phyloP scores from a whole-genome alignment of 2,888 invertebrate genomes.

The Leptinotarsa peninsularis region DNA sequence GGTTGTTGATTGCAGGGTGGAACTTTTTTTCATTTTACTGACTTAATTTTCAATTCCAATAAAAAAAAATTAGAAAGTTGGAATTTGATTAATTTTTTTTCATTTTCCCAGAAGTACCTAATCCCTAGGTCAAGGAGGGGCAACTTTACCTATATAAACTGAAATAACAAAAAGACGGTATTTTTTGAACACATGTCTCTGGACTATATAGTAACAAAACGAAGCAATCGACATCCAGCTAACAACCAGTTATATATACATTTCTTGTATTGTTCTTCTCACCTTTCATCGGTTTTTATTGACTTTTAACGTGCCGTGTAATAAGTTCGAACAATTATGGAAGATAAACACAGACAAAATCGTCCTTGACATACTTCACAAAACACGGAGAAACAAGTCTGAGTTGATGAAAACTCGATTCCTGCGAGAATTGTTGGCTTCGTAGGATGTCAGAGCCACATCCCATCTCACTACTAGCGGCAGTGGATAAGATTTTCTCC shows the following conservation, averaged over 20 bases:
- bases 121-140: too few species aligned
- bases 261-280: constrained; percentile 1
- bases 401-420: background rate
- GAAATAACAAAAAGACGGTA: too few species aligned
- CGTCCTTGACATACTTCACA: constrained; percentile 39
- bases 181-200: too few species aligned
- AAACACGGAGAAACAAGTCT: background rate
- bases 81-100: too few species aligned
- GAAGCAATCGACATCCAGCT: background rate
- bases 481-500: background rate
- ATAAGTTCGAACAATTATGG: constrained; percentile 29
- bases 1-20: too few species aligned
- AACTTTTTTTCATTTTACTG: too few species aligned
- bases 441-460: background rate
- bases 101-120: too few species aligned
- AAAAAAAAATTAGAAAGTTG: too few species aligned
- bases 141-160: too few species aligned
- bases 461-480: constrained; percentile 1
- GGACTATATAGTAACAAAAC: too few species aligned
- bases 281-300: background rate
- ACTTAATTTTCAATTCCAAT: too few species aligned
- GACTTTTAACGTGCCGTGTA: constrained; percentile 5
- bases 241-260: background rate
- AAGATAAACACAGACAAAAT: constrained; percentile 30
- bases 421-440: constrained; percentile 15